These are phyloP conservation scores for Cacoxenus indagator DNA, from an alignment of 2,888 invertebrate genomes.

Conservation along the genomic window DNA sequence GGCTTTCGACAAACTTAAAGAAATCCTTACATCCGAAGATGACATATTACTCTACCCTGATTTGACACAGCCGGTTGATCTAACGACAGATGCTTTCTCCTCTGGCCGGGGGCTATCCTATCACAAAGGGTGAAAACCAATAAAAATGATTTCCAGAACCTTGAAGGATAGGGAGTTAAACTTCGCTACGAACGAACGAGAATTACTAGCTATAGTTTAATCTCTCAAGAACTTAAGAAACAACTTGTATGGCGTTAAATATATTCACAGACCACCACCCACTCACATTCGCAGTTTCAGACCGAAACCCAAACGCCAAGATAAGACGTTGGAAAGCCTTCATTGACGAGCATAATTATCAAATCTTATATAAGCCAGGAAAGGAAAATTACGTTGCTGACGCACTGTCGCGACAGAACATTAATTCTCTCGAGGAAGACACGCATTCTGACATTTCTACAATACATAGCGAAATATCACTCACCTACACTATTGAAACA, in stretches of 20 bases:
- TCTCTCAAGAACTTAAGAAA: neutral
- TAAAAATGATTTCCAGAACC: neutral
- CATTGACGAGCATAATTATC: neutral
- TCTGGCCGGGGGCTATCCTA: neutral
- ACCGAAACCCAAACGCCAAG: neutral
- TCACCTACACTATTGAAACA: neutral
- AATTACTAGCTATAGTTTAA: neutral
- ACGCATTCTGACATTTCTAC: neutral
- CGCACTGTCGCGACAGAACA: neutral
- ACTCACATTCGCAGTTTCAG: constrained; percentile 1
- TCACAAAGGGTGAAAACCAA: neutral
- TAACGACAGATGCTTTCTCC: neutral
- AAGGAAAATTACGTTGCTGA: neutral
- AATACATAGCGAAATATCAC: neutral
- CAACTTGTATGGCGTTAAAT: neutral
- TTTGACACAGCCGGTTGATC: neutral
- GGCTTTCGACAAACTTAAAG: neutral
- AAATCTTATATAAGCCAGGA: neutral
- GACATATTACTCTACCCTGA: neutral
- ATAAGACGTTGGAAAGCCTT: neutral
- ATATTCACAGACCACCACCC: neutral
- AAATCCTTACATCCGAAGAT: neutral
- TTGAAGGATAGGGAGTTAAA: neutral
- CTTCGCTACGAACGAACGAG: neutral
- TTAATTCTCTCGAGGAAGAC: neutral